phyloP scores from a whole-genome alignment of 2,888 invertebrate genomes.

The Athrips mouffetella region DNA sequence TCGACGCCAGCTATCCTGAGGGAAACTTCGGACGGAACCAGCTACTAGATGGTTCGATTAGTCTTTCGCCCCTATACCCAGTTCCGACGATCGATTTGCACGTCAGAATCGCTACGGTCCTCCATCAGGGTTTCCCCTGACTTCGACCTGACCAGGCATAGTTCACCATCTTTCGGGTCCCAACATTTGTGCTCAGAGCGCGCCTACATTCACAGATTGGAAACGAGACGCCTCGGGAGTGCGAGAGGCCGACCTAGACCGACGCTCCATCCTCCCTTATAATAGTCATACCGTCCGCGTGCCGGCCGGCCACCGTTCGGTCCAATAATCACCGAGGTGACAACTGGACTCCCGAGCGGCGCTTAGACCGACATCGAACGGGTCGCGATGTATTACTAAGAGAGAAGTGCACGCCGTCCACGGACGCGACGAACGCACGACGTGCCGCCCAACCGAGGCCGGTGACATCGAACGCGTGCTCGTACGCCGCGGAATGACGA shows the following conservation, averaged over 20 bases:
- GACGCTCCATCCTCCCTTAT: constrained; percentile 63
- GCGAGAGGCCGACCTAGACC: constrained; percentile 40
- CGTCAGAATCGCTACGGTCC: constrained; percentile 86
- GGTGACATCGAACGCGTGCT: constrained; percentile 26
- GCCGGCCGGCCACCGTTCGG: constrained; percentile 29
- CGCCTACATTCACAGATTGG: constrained; percentile 62
- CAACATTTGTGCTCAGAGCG: constrained; percentile 82
- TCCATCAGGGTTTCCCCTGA: constrained; percentile 84
- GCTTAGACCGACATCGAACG: no score
- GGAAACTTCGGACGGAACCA: constrained; percentile 87
- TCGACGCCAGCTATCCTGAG: constrained; percentile 83
- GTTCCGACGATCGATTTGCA: constrained; percentile 88
- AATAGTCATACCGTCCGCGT: constrained; percentile 1
- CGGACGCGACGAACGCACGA: constrained; percentile 33
- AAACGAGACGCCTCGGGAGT: constrained; percentile 73
- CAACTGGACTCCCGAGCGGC: constrained; percentile 39
- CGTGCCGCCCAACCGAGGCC: constrained; percentile 31
- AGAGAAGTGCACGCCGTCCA: constrained; percentile 48
- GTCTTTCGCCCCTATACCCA: constrained; percentile 85
- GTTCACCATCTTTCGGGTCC: constrained; percentile 71
- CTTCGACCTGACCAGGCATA: constrained; percentile 85
- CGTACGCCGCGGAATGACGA: constrained; percentile 40
- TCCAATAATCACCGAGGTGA: constrained; percentile 24
- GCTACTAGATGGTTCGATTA: constrained; percentile 88
- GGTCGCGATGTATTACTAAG: no score